Conservation (phyloP, 2,888 invertebrate species). For the Hydrotaea diabolus region DNA sequence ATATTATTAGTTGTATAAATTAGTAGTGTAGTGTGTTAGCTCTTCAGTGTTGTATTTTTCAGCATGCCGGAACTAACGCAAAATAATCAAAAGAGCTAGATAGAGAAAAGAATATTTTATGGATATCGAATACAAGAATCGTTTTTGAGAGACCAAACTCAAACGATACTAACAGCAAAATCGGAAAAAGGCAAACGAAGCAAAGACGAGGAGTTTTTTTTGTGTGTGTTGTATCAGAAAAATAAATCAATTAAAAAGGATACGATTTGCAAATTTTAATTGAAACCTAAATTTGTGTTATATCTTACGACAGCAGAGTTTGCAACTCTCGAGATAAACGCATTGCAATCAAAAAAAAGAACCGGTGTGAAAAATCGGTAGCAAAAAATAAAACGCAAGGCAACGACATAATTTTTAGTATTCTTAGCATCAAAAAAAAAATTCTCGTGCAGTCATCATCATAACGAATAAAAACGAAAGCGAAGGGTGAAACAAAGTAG, state of each 20-base stretch:
- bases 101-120: too few species aligned
- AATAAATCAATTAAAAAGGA: slow-evolving; percentile 4
- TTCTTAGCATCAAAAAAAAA: slow-evolving; percentile 56
- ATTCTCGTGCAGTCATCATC: slow-evolving; percentile 65
- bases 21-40: too few species aligned
- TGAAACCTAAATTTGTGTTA: slow-evolving; percentile 40
- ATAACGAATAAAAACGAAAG: slow-evolving; percentile 74
- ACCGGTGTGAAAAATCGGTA: slow-evolving; percentile 46
- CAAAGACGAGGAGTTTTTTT: slow-evolving; percentile 54
- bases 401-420: slow-evolving; percentile 48
- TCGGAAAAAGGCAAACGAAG: too few species aligned
- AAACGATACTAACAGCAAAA: too few species aligned
- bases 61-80: too few species aligned
- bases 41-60: too few species aligned
- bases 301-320: slow-evolving; percentile 21
- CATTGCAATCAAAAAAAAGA: slow-evolving; percentile 28
- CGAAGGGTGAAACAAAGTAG: slow-evolving; percentile 72
- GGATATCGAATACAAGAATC: too few species aligned
- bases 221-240: slow-evolving; percentile 55
- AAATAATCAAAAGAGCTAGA: too few species aligned
- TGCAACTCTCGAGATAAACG: slow-evolving; percentile 1
- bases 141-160: too few species aligned
- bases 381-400: slow-evolving; percentile 34
- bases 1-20: too few species aligned
- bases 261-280: slow-evolving; percentile 43